phyloP scores from a whole-genome alignment of 2,797 vertebrate genomes.

The Thaleichthys pacificus region DNA sequence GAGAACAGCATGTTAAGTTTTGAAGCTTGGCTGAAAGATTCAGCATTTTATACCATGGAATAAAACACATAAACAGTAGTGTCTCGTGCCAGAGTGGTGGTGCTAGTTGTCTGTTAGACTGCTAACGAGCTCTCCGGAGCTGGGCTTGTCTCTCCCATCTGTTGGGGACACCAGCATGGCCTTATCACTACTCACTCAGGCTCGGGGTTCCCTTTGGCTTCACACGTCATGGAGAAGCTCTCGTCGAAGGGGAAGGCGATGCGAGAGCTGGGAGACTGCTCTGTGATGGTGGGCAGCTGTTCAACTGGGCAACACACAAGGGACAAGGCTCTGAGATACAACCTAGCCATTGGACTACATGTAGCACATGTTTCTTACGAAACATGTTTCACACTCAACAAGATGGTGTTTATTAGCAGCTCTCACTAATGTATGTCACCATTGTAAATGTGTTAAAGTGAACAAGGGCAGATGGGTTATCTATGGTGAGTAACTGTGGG shows the following conservation, averaged over 20 bases:
- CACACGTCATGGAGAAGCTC: slow-evolving; percentile 87
- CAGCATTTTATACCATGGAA: slow-evolving; percentile 13
- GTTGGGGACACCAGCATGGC: slow-evolving; percentile 2
- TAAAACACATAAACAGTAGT: slow-evolving; percentile 24
- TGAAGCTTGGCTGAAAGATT: not conserved
- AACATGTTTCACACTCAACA: slow-evolving; percentile 1
- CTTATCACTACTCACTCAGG: slow-evolving; percentile 81
- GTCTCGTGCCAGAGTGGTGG: slow-evolving; percentile 30
- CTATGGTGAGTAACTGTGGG: not conserved
- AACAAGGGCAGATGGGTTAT: not conserved
- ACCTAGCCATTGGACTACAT: too few species aligned
- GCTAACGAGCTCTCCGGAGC: slow-evolving; percentile 34
- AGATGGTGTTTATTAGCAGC: not conserved
- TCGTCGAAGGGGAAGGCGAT: slow-evolving; percentile 94
- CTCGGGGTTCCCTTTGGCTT: slow-evolving; percentile 91
- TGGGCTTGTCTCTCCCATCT: slow-evolving; percentile 9
- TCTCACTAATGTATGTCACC: not conserved
- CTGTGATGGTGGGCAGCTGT: slow-evolving; percentile 90
- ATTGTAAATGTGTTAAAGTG: not conserved
- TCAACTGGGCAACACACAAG: slow-evolving; percentile 76
- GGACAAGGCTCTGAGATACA: not conserved
- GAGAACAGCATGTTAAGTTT: slow-evolving; percentile 13
- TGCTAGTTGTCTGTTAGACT: slow-evolving; percentile 21
- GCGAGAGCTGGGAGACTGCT: slow-evolving; percentile 79
- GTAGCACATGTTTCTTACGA: slow-evolving; percentile 2